Evolutionary conservation across 1,140 invertebrate species (phyloP), one percentile per base, ranked within the genome.

Genomic region (Eurosta solidaginis): DNA sequence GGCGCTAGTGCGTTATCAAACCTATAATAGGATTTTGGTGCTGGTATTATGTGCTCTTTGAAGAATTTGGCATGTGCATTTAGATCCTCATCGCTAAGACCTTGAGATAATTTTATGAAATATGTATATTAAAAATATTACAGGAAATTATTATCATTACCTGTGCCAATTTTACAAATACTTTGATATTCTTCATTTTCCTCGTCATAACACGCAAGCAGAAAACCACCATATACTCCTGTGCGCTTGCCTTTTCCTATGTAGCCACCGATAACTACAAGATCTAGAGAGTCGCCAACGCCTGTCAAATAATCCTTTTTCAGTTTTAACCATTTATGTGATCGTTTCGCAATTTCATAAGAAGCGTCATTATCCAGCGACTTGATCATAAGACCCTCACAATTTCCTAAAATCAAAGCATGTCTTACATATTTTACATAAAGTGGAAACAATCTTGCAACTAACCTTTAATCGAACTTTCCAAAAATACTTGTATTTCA

Each of bases 321-420:
- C 54, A 99, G 86, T 91, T 99, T 99, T 2, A 99, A 89, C 98
- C 98, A 99, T 88, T 99, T 99, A 79, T 94, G 92, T 0, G 97
- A 99, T 50, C 98, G 89, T 87, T 98, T 97, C 0, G 98, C 97
- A 82, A 99, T 99, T 90, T 99, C 98, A 89, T 99, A 99, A 0
- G 95, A 96, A 1, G 98, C 96, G 83, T 98, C 94, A 78, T 93
- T 92, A 82, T 96, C 93, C 44, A 99, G 89, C 0, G 97, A 97
- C 90, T 99, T 99, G 1, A 99, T 96, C 98, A 99, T 99, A 9
- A 99, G 89, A 12, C 98, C 98, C 90, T 99, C 98, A 88, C 98
- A 99, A 85, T 98, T 98, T 42, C 95, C 83, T 84, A 10, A 49
- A 78, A 36, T 27, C 33, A 42, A 47, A 47, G 12, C 45, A 47